Conservation (phyloP, 2,888 invertebrate species). For the Pammene aurita region DNA sequence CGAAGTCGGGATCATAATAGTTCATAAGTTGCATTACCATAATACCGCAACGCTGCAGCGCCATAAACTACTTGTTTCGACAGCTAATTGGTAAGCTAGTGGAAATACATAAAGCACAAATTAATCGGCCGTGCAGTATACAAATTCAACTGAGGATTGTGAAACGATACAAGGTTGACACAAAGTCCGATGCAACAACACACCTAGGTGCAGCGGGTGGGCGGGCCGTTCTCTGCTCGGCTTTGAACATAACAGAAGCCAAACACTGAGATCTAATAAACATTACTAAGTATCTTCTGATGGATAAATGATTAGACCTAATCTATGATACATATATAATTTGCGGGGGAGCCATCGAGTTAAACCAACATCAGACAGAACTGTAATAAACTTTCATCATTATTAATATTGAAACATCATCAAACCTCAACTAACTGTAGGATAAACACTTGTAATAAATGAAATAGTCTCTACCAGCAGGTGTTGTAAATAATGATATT, state of each 20-base stretch:
- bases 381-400: neutral
- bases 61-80: slow-evolving; percentile 23
- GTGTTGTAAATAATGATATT: neutral
- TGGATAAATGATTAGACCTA: slow-evolving; percentile 23
- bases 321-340: slow-evolving; percentile 18
- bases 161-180: slow-evolving; percentile 63
- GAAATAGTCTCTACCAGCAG: neutral
- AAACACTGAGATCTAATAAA: slow-evolving; percentile 56
- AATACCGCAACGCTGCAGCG: neutral
- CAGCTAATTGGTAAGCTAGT: slow-evolving; percentile 27
- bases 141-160: slow-evolving; percentile 56
- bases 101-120: slow-evolving; percentile 30
- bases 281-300: slow-evolving; percentile 11
- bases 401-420: neutral
- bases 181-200: slow-evolving; percentile 49
- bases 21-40: neutral
- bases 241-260: slow-evolving; percentile 55
- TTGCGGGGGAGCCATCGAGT: neutral
- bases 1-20: neutral
- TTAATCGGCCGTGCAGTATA: slow-evolving; percentile 41
- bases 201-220: slow-evolving; percentile 75
- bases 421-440: neutral
- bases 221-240: slow-evolving; percentile 62
- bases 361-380: slow-evolving; percentile 8
- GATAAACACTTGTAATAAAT: neutral